Evolutionary conservation across 2,888 invertebrate species (phyloP), one percentile per base, ranked within the genome.

Genomic region (Caenorhabditis japonica): DNA sequence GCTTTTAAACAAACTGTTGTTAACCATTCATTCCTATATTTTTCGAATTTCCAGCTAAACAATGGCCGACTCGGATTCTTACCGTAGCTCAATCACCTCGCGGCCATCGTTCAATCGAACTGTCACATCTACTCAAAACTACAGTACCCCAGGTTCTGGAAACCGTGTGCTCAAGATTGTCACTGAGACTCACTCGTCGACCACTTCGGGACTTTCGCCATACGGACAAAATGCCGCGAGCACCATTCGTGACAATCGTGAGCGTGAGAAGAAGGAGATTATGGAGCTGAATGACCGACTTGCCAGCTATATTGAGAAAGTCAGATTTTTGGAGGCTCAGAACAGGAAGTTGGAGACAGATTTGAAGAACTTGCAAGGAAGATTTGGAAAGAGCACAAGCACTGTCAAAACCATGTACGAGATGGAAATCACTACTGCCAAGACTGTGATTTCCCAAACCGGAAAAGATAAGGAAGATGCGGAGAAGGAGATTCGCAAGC

Each of bases 241-340:
- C 36, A 88, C 90, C 23, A 89, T 89, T 75, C 84, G 87, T 61
- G 86, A 86, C 52, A 82, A 82, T 56, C 84, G 90, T 39, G 89
- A 89, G 73, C 87, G 85, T 71, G 90, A 90, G 84, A 90, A 90
- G 88, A 89, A 89, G 80, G 90, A 90, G 79, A 88, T 90, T 88
- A 88, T 88, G 81, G 89, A 90, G 74, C 82, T 90, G 74, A 90
- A 90, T 83, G 90, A 90, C 81, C 85, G 90, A 55, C 89, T 90
- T 61, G 90, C 90, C 71, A 88, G 84, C 84, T 90, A 90, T 86
- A 90, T 90, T 75, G 90, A 90, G 87, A 89, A 90, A 84, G 87
- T 88, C 25, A 86, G 88, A 49, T 88, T 88, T 77, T 72, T 88
- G 55, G 88, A 88, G 66, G 88, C 88, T 2, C 88, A 88, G 71